Conservation (phyloP, 2,888 invertebrate species). For the Muscina levida region DNA sequence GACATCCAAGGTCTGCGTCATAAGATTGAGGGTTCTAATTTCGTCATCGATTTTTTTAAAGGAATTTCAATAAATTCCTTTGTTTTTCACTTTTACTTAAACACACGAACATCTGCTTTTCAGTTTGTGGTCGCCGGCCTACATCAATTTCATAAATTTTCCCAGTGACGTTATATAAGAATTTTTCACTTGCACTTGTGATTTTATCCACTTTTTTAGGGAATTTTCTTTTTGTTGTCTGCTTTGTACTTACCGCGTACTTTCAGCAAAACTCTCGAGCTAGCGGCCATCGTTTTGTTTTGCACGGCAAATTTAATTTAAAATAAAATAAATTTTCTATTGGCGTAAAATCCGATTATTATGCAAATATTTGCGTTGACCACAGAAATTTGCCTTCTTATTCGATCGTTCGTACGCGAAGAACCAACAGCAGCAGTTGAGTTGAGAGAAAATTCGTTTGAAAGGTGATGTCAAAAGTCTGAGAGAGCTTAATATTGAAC, state of each 20-base stretch:
- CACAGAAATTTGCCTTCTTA: conserved; percentile 67
- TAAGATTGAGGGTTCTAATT: too few species aligned
- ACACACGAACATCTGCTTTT: background rate
- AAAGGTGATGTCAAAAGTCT: conserved; percentile 1
- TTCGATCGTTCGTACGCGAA: conserved; percentile 64
- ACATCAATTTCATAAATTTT: background rate
- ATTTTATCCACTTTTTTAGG: conserved; percentile 69
- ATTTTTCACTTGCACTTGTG: conserved; percentile 38
- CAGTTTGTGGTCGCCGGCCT: background rate
- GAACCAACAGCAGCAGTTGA: conserved; percentile 37
- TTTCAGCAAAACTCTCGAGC: conserved; percentile 82
- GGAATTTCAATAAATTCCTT: background rate
- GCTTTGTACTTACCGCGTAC: conserved; percentile 83
- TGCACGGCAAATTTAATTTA: conserved; percentile 60
- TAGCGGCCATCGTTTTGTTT: conserved; percentile 81
- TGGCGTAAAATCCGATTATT: conserved; percentile 52
- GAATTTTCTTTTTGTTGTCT: conserved; percentile 68
- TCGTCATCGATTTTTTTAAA: background rate
- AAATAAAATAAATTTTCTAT: conserved; percentile 37
- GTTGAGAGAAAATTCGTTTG: too few species aligned
- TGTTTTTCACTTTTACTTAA: background rate
- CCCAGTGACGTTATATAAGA: conserved; percentile 51
- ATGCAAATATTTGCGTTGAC: conserved; percentile 52
- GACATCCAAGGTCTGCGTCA: conserved; percentile 15
- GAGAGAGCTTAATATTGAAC: conserved; percentile 14